Base-by-base conservation (phyloP, 2,797 vertebrate species). In the Serranus cabrilla region DNA sequence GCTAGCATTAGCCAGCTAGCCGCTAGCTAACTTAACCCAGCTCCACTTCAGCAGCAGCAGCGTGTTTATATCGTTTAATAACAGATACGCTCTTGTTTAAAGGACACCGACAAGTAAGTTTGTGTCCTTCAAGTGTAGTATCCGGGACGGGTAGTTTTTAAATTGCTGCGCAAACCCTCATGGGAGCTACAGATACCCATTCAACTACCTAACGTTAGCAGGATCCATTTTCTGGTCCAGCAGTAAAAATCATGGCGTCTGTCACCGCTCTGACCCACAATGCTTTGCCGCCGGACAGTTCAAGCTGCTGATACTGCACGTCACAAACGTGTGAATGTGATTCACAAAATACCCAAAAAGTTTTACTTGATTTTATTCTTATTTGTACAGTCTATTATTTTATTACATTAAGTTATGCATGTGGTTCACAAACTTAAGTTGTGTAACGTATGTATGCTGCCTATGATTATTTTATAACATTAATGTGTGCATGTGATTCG, bases 211-310 rank as follows among this genome's bases (percentile, higher is more conserved):
- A 52, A 3, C 67, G 34, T 34, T 64, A 69, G 59, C 51, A 83
- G 50, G 43, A 81, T 90, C 89, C 90, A 93, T 94, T 90, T 93
- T 94, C 91, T 93, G 55, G 42, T 82, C 57, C 43, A 45, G 17
- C 40, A 59, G 71, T 16, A 25, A 49, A 75, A 91, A 90, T 88
- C 91, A 93, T 94, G 92, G 90, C 91, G 91, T 59, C 90, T 59
- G 58, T 72, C 62, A 65, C 61, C 31, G 52, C 72, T 52, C 37
- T 52, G 64, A 20, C 89, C 91, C 89, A 91, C 1, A 82, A 90
- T 90, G 74, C 90, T 68, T 80, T 87, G 89, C 89, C 0, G 69
- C 56, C 17, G 58, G 39, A 60, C 58, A 55, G 46, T 42, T 57
- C 25, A 49, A 34, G 34, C 5, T 51, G 52, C 40, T 52, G 25